A percentile compares a stretch with the other conserved stretches of the same genome.
Evolutionary conservation across 2,797 vertebrate species (phyloP).

Genomic region (Calcarius lapponicus): DNA sequence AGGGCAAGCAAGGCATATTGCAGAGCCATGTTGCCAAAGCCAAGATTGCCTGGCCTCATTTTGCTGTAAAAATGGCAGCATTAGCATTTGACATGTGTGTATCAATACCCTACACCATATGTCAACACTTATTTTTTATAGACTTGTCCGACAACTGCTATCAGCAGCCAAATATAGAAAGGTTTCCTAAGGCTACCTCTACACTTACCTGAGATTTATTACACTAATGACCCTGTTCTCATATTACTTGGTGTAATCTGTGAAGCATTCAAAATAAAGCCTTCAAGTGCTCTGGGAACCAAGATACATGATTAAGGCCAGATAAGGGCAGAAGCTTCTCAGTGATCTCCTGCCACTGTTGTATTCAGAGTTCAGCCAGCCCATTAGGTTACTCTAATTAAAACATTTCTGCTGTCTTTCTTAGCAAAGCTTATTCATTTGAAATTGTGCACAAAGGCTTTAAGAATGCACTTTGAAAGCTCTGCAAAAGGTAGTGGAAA

Average conservation of each 20-base stretch:
- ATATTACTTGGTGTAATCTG: neutral
- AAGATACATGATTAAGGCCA: neutral
- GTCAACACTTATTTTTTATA: neutral
- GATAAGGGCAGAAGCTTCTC: neutral
- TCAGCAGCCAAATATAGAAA: neutral
- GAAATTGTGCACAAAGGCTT: neutral
- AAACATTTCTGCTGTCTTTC: neutral
- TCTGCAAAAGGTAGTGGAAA: neutral
- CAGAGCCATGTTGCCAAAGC: neutral
- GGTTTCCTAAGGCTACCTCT: neutral
- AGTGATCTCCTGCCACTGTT: neutral
- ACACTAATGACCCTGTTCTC: neutral
- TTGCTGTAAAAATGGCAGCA: neutral
- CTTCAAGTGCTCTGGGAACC: slow-evolving; percentile 4
- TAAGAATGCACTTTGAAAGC: neutral
- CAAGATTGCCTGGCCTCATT: neutral
- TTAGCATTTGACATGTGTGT: accelerated
- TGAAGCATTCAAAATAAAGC: neutral
- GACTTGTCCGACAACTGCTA: neutral
- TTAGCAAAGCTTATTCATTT: neutral
- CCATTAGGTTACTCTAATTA: neutral
- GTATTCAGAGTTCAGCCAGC: neutral
- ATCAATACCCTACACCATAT: neutral
- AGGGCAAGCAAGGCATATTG: neutral
- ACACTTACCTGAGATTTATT: slow-evolving; percentile 21